These are phyloP conservation scores for Idaea aversata DNA, from an alignment of 2,888 invertebrate species.

Conservation along the genomic window DNA sequence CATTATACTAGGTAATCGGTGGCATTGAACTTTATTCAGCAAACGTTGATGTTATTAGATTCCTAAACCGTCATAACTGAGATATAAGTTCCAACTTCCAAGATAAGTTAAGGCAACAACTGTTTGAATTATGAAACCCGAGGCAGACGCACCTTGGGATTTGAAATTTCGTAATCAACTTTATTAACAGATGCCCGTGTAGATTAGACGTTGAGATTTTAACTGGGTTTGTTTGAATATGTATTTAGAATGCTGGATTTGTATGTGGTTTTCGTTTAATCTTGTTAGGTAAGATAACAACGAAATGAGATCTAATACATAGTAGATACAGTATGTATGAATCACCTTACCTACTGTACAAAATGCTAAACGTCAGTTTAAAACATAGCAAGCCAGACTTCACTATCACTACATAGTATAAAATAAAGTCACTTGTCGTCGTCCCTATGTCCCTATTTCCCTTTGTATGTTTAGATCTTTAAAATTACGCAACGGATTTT, in stretches of 20 bases:
- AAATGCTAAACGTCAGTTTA: no score
- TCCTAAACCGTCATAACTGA: background rate
- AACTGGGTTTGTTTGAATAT: background rate
- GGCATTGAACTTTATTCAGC: background rate
- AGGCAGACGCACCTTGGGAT: slow-evolving; percentile 21
- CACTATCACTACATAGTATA: no score
- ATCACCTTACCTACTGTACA: no score
- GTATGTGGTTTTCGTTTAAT: slow-evolving; percentile 1
- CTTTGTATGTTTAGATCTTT: no score
- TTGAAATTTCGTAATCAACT: slow-evolving; percentile 27
- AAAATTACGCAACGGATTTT: no score
- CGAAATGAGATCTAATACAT: background rate
- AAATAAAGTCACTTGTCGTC: no score
- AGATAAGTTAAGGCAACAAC: slow-evolving; percentile 5
- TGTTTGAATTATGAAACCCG: slow-evolving; percentile 29
- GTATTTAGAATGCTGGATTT: background rate
- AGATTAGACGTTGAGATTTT: slow-evolving; percentile 19
- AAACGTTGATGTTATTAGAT: background rate
- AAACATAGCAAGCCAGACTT: no score
- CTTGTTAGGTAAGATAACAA: background rate
- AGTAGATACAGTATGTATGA: background rate
- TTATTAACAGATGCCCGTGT: slow-evolving; percentile 30
- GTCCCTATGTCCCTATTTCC: no score
- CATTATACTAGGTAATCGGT: background rate
- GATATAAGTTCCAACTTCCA: slow-evolving; percentile 3